phyloP scores from a whole-genome alignment of 2,797 vertebrate species.

The Tauraco hartlaubi region DNA sequence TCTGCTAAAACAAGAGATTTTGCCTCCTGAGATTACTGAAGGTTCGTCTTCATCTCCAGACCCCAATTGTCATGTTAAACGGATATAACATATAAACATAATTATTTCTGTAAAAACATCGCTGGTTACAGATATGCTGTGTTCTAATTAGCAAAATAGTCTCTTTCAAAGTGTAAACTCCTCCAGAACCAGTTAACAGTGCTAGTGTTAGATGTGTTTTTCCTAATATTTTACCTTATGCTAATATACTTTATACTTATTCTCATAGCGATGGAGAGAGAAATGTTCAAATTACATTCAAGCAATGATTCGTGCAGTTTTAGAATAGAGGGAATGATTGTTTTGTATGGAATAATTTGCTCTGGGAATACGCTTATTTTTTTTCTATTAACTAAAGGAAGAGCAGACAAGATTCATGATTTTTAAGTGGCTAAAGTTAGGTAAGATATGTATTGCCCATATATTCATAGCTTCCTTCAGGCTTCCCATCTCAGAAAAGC shows the following conservation, averaged over 20 bases:
- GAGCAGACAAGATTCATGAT: not conserved
- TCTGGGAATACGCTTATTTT: not conserved
- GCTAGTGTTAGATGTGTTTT: not conserved
- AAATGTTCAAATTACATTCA: not conserved
- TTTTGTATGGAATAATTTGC: not conserved
- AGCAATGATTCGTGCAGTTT: not conserved
- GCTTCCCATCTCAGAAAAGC: not conserved
- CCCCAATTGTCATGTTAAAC: not conserved
- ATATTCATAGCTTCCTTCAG: not conserved
- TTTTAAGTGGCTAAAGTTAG: not conserved
- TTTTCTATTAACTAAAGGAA: not conserved
- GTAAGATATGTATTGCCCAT: not conserved
- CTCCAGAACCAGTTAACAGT: not conserved
- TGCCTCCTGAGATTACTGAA: not conserved
- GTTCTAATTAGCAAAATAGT: not conserved
- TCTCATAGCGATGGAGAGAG: not conserved
- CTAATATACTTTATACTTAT: not conserved
- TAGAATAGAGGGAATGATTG: not conserved
- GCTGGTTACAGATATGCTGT: not conserved
- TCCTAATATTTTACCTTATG: not conserved
- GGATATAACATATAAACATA: not conserved
- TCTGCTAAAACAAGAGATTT: not conserved
- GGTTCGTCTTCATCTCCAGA: not conserved
- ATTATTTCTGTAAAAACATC: not conserved
- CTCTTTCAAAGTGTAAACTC: not conserved